Evolutionary conservation across 2,888 invertebrate species (phyloP).

Genomic region (Dasysyrphus albostriatus): DNA sequence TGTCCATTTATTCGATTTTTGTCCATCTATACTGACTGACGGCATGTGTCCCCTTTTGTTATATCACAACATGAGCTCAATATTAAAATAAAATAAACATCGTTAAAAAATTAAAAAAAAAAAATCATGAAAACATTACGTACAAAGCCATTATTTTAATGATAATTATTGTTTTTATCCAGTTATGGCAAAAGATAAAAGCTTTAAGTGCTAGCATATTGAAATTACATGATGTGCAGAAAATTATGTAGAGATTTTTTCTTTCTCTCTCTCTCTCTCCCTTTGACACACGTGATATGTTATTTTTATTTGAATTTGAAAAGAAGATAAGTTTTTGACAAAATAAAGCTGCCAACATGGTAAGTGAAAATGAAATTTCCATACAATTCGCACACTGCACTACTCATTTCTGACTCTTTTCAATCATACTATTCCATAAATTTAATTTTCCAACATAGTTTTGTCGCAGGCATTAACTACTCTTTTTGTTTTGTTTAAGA

Average conservation of each 20-base stretch:
- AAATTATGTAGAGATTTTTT: slow-evolving; percentile 5
- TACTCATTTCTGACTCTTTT: no score
- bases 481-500: no score
- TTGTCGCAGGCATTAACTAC: no score
- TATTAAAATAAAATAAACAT: slow-evolving; percentile 3
- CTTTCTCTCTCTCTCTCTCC: no score
- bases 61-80: slow-evolving; percentile 1
- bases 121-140: not conserved
- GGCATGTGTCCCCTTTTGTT: slow-evolving; percentile 17
- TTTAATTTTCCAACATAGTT: no score
- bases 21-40: not conserved
- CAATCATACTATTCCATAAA: no score
- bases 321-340: not conserved
- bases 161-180: slow-evolving; percentile 39
- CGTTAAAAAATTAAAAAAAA: slow-evolving; percentile 1
- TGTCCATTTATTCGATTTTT: slow-evolving; percentile 11
- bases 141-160: slow-evolving; percentile 28
- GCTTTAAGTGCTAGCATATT: slow-evolving; percentile 34
- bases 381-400: no score
- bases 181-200: slow-evolving; percentile 25
- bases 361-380: no score
- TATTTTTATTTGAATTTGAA: not conserved
- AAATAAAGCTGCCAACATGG: no score
- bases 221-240: slow-evolving; percentile 21
- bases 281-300: not conserved